Evolutionary conservation across 2,113 vertebrate genomes (phyloP).

Genomic region (Pao palembangensis): DNA sequence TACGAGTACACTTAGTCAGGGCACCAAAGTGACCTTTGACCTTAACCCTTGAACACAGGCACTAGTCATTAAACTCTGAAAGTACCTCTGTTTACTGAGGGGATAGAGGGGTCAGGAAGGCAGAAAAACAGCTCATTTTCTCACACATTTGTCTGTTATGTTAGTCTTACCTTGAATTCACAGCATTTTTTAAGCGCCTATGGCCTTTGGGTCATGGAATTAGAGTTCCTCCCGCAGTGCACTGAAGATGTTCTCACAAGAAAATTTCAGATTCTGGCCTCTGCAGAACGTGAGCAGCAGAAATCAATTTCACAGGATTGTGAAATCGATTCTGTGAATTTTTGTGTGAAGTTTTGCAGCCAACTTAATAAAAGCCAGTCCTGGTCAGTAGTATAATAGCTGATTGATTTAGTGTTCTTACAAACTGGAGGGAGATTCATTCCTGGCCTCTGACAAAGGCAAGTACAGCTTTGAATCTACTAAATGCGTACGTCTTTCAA

Average conservation of each 20-base stretch:
- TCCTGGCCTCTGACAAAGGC: slow-evolving; percentile 7
- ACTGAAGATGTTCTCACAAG: too few relatives aligned
- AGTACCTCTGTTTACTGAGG: slow-evolving; percentile 10
- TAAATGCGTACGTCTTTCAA: neutral
- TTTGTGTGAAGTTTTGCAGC: slow-evolving; percentile 20
- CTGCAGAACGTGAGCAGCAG: neutral
- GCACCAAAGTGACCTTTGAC: slow-evolving; percentile 8
- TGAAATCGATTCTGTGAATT: slow-evolving; percentile 14
- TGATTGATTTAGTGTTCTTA: slow-evolving; percentile 50
- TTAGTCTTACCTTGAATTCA: neutral
- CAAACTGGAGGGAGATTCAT: slow-evolving; percentile 30
- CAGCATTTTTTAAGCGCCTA: neutral
- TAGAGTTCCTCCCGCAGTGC: too few relatives aligned
- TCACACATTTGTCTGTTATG: slow-evolving; percentile 4
- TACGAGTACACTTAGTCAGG: neutral
- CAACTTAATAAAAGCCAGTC: slow-evolving; percentile 48
- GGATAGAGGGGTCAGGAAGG: slow-evolving; percentile 25
- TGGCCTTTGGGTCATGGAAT: too few relatives aligned
- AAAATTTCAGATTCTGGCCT: too few relatives aligned
- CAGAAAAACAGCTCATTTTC: slow-evolving; percentile 3
- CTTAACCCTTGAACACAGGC: slow-evolving; percentile 21
- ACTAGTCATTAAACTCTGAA: slow-evolving; percentile 9
- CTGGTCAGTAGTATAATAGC: slow-evolving; percentile 39
- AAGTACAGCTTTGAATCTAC: neutral
- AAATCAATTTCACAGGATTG: slow-evolving; percentile 45